Evolutionary conservation across 2,888 invertebrate genomes (phyloP).

Genomic region (Barypeithes pellucidus): DNA sequence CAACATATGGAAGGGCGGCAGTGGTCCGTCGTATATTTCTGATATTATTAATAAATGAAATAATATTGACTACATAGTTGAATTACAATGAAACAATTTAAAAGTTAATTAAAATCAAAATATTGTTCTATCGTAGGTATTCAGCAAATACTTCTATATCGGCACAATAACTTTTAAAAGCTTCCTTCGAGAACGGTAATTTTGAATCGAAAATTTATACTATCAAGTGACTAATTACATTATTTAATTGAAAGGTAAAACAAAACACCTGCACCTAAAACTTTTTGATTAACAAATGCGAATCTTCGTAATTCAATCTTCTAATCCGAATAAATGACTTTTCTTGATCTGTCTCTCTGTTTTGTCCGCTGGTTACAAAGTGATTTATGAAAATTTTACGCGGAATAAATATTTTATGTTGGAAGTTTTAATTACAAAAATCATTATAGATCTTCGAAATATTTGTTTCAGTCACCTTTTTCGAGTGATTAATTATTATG

Average conservation of each 20-base stretch:
- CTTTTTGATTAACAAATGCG: constrained; percentile 52
- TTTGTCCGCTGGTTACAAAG: constrained; percentile 32
- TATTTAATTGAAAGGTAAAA: constrained; percentile 44
- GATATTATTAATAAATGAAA: too few relatives aligned
- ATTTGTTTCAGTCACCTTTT: constrained; percentile 24
- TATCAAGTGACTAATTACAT: constrained; percentile 41
- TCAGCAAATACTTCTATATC: neutral
- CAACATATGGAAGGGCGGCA: too few relatives aligned
- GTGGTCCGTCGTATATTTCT: too few relatives aligned
- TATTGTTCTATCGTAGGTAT: too few relatives aligned
- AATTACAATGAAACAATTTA: too few relatives aligned
- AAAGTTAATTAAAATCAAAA: too few relatives aligned
- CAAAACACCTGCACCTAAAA: constrained; percentile 49
- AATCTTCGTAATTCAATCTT: constrained; percentile 48
- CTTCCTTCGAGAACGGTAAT: constrained; percentile 2
- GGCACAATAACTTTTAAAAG: neutral
- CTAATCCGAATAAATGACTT: constrained; percentile 52
- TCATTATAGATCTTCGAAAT: constrained; percentile 20
- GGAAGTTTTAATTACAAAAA: constrained; percentile 34
- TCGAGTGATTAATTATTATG: constrained; percentile 17
- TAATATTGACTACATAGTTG: too few relatives aligned
- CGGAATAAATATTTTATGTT: constrained; percentile 12
- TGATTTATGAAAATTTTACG: constrained; percentile 42
- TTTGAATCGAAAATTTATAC: constrained; percentile 23
- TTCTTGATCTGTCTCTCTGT: constrained; percentile 40